phyloP scores from a whole-genome alignment of 1,140 invertebrate genomes.

The Polypedilum vanderplanki region DNA sequence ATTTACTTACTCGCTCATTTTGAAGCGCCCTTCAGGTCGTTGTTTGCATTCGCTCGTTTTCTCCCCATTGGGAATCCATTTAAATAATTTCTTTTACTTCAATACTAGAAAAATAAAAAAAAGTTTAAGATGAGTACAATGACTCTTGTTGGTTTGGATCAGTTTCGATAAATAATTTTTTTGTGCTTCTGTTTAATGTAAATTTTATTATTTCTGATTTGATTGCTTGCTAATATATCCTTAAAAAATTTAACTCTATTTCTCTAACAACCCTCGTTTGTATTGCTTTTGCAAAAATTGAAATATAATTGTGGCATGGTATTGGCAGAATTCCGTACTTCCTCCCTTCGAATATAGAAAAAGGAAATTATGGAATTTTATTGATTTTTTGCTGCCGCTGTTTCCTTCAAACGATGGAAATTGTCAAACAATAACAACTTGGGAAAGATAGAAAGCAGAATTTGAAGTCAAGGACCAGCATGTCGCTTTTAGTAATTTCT shows the following conservation, averaged over 20 bases:
- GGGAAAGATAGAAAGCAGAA: background rate
- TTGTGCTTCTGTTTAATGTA: slow-evolving; percentile 20
- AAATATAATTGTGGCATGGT: background rate
- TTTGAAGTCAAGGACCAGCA: slow-evolving; percentile 22
- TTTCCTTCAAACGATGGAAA: too few species aligned
- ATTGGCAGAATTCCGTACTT: slow-evolving; percentile 1
- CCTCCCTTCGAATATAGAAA: background rate
- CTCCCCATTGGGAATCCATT: background rate
- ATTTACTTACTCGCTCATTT: background rate
- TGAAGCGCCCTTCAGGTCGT: background rate
- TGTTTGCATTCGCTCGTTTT: background rate
- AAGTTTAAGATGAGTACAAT: background rate
- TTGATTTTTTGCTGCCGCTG: background rate
- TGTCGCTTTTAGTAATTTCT: slow-evolving; percentile 16
- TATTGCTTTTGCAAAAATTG: background rate
- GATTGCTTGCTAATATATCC: slow-evolving; percentile 26
- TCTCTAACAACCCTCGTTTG: background rate
- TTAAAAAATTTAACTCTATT: background rate
- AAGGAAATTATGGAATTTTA: slow-evolving; percentile 18
- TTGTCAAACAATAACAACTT: too few species aligned
- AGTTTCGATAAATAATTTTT: slow-evolving; percentile 3
- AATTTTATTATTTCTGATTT: slow-evolving; percentile 28
- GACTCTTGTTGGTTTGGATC: too few species aligned
- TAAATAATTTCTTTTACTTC: background rate
- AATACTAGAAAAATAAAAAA: background rate